Base-by-base conservation (phyloP, 2,113 vertebrate genomes). In the Sorex fumeus region DNA sequence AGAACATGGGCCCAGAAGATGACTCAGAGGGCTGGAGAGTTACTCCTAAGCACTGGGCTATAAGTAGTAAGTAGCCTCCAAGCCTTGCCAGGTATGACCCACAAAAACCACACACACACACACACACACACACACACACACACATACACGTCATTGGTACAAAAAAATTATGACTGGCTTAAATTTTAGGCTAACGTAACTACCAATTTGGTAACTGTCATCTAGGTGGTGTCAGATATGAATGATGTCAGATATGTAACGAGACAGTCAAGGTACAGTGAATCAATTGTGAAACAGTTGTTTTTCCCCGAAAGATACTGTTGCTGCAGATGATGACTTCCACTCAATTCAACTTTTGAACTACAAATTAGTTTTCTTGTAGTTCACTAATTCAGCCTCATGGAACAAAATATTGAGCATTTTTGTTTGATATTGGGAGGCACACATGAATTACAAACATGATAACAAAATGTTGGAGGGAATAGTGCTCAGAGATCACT, bases 371-470 rank as follows among this genome's bases (percentile, higher is more conserved):
- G 34, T 69, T 88, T 77, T 94, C 74, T 88, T 82, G 8, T 40
- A 64, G 27, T n/a, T 92, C 62, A 86, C 21, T 72, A 45, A 32
- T 85, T 89, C 7, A 60, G 81, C 70, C 50, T 53, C 34, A 43
- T 57, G 13, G 66, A 83, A 80, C 83, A 74, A 80, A 43, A 40
- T 86, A 50, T 60, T 84, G 71, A 91, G 28, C 70, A 74, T 82
- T 88, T n/a, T n/a, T 62, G 87, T 66, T 66, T 30, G 25, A n/a
- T n/a, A n/a, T 62, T 62, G 57, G 57, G 18, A 3, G 57, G 21
- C 23, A 3, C 57, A 60, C 57, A 60, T 50, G 40, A 50, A 50
- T 50, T 13, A 50, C 47, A 50, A 50, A 50, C 47, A 50, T 50
- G 9, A 50, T 13, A 50, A 50, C 2, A 40, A 40, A 40, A 40